Percentiles rank a stretch among this genome's conserved stretches.
These are phyloP conservation scores for Syngnathus acus DNA, from an alignment of 2,797 vertebrate genomes.

Conservation along the genomic window DNA sequence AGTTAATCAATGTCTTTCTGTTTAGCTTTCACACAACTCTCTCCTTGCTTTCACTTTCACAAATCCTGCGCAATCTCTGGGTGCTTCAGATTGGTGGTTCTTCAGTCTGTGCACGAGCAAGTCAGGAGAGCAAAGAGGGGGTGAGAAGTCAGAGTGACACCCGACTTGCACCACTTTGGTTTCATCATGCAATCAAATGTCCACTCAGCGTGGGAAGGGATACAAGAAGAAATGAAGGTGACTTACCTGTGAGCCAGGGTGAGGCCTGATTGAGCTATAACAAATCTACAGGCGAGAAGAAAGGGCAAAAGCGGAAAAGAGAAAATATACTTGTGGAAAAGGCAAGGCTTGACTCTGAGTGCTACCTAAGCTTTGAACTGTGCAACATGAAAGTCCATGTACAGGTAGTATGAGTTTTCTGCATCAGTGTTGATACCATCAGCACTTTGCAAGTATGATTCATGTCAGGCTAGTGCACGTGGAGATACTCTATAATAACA, in stretches of 20 bases:
- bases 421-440: neutral
- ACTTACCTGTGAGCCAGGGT: constrained; percentile 37
- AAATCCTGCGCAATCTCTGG: constrained; percentile 40
- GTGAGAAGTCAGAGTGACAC: constrained; percentile 27
- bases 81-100: constrained; percentile 48
- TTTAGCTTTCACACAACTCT: constrained; percentile 48
- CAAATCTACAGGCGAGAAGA: constrained; percentile 32
- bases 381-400: constrained; percentile 18
- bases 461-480: no score
- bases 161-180: constrained; percentile 31
- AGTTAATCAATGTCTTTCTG: constrained; percentile 42
- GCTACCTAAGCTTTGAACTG: neutral
- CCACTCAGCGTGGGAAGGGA: constrained; percentile 14
- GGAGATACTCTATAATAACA: no score
- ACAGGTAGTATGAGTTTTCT: neutral
- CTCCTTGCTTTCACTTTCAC: constrained; percentile 41
- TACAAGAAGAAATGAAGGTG: constrained; percentile 23
- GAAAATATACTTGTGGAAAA: constrained; percentile 27
- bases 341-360: constrained; percentile 32
- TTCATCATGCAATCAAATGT: constrained; percentile 35
- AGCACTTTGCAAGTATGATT: no score
- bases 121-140: constrained; percentile 44
- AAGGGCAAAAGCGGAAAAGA: constrained; percentile 9
- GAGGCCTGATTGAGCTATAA: constrained; percentile 42
- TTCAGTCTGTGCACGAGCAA: constrained; percentile 45